Evolutionary conservation across 2,888 invertebrate genomes (phyloP), one percentile per base, ranked within the genome.

Genomic region (Drosophila greeni): DNA sequence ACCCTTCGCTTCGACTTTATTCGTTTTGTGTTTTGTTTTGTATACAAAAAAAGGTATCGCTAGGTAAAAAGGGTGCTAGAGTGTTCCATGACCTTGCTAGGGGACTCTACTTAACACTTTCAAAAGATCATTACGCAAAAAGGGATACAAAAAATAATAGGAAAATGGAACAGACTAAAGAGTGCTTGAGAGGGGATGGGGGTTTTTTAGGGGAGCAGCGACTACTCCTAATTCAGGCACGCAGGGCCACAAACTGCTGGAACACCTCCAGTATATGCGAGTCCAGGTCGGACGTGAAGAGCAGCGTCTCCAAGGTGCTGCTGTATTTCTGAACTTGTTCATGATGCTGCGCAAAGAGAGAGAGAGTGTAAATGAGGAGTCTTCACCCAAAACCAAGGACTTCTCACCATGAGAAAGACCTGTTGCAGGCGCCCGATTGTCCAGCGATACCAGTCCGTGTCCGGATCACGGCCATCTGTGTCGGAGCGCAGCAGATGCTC

Each of bases 281-380:
- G 87, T 99, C 99, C 87, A 98, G 91, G 89, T 98, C 98, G 80
- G 96, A 96, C 0, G 98, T 98, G 90, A 99, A 99, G 42, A 99
- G 92, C 45, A 99, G 91, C 1, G 96, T 97, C 88, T 98, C 98
- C 88, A 99, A 89, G 0, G 98, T 98, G 75, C 95, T 95, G 89
- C 97, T 96, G 91, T 98, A 98, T 87, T 97, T 96, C 90, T 97
- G 97, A 23, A 99, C 97, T 91, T 98, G 97, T 86, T 97, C 97
- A 88, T 97, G 96, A 89, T 99, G 98, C 98, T 98, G 91, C 37
- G n/a, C n/a, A n/a, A n/a, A n/a, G 9, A 8, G 9, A 3, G 1
- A 33, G 8, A 5, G 5, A 11, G 14, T 14, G 8, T n/a, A 5
- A 8, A n/a, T 8, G 11, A 12, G 18, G 12, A 5, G 11, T n/a